These are phyloP conservation scores for Zaprionus africanus DNA, from an alignment of 1,140 invertebrate genomes.

Conservation along the genomic window DNA sequence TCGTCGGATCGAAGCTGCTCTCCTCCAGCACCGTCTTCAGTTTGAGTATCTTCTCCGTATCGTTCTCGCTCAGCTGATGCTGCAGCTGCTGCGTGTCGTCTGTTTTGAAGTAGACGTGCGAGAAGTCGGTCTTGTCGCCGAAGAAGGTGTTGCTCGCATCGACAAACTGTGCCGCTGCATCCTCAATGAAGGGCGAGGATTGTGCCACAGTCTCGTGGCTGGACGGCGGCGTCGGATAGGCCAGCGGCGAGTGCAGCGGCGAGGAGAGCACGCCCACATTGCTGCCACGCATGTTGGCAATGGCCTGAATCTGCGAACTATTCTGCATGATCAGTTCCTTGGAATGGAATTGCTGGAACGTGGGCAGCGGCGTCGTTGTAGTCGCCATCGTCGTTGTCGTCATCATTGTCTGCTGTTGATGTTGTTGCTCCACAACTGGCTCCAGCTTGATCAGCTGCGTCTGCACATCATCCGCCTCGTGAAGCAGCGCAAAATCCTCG, in stretches of 20 bases:
- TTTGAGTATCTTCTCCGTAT: slow-evolving; percentile 85
- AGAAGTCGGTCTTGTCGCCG: slow-evolving; percentile 76
- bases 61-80: slow-evolving; percentile 75
- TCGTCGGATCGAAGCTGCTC: slow-evolving; percentile 72
- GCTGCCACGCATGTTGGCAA: slow-evolving; percentile 83
- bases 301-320: slow-evolving; percentile 83
- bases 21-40: slow-evolving; percentile 84
- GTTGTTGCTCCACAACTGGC: slow-evolving; percentile 37
- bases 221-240: slow-evolving; percentile 93
- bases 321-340: slow-evolving; percentile 84
- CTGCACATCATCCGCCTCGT: slow-evolving; percentile 57
- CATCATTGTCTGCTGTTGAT: slow-evolving; percentile 27
- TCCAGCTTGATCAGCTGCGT: slow-evolving; percentile 68
- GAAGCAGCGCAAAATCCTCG: slow-evolving; percentile 74
- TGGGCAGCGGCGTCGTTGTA: slow-evolving; percentile 90
- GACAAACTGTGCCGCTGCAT: slow-evolving; percentile 76
- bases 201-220: slow-evolving; percentile 90
- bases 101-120: slow-evolving; percentile 73
- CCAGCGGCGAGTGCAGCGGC: slow-evolving; percentile 89
- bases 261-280: slow-evolving; percentile 85
- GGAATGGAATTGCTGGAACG: slow-evolving; percentile 91
- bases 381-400: slow-evolving; percentile 84
- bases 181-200: slow-evolving; percentile 83
- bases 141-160: slow-evolving; percentile 79
- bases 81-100: slow-evolving; percentile 57